Evolutionary conservation across 1,140 invertebrate species (phyloP), one percentile per base, ranked within the genome.

Genomic region (Diuraphis noxia): DNA sequence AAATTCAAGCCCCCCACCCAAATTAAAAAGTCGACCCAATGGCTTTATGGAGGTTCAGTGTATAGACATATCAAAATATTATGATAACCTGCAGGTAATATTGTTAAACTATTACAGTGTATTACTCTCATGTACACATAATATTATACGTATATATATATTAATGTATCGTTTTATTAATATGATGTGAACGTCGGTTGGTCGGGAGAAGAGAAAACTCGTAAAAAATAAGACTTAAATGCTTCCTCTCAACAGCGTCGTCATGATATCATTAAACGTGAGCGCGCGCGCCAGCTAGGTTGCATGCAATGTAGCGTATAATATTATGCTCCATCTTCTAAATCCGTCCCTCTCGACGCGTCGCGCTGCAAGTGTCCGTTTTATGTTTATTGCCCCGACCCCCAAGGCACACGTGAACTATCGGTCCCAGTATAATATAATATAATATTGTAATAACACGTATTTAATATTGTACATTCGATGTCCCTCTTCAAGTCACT

Each of bases 181-280:
- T n/a, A 34, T 72, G 17, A n/a, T 72, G 6, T n/a, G 30, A 72
- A 72, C 56, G 56, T 56, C 23, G 23, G 52, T 30, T 25, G 52
- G 7, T 10, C 2, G 77, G 1, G 43, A 87, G 10, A 56, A 87
- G 10, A 25, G 25, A 56, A 87, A 87, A 87, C 34, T 52, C 85
- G 49, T 87, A 87, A 87, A 87, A 87, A 40, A 52, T 30, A 87
- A 49, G 13, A 87, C 23, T 87, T 38, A 52, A 86, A 87, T 34
- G 85, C 21, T 46, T 84, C 82, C 82, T 87, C 84, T 85, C 84
- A 87, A 52, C 49, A n/a, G 49, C 40, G 25, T 41, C 38, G 23
- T n/a, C n/a, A n/a, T n/a, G n/a, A n/a, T 46, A 52, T 86, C 34
- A 21, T 87, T 40, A 56, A 87, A 17, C 81, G n/a, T 30, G 79